phyloP scores from a whole-genome alignment of 2,797 vertebrate species.

The Acrossocheilus wenchowensis region DNA sequence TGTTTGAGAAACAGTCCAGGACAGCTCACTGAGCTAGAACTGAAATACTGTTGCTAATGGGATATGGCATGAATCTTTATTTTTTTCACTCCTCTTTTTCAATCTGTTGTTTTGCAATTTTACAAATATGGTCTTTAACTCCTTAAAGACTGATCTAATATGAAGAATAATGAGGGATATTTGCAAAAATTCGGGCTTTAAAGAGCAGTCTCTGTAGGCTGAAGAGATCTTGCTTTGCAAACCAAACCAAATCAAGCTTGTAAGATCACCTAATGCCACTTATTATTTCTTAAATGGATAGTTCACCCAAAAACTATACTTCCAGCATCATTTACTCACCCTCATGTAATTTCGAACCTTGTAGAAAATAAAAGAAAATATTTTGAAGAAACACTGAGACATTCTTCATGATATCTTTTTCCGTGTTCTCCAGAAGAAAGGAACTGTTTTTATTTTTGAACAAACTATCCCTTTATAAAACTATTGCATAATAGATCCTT shows the following conservation, averaged over 20 bases:
- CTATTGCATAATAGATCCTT: not conserved
- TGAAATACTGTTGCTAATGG: constrained; percentile 78
- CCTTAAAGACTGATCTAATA: not conserved
- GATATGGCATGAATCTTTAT: constrained; percentile 71
- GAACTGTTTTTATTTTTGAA: not conserved
- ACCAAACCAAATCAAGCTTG: not conserved
- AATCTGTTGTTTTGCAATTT: constrained; percentile 56
- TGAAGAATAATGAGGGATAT: not conserved
- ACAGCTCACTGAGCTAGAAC: constrained; percentile 81
- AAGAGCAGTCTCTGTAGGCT: not conserved
- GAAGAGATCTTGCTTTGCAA: not conserved
- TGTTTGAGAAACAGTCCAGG: constrained; percentile 77
- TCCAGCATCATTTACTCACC: not conserved
- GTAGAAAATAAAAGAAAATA: not conserved
- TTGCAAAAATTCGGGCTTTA: not conserved
- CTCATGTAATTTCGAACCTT: not conserved
- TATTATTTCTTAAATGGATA: constrained; percentile 13
- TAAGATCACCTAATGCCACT: not conserved
- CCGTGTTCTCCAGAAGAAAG: not conserved
- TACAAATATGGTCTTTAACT: constrained; percentile 6
- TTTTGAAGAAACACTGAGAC: not conserved
- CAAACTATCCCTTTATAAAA: not conserved
- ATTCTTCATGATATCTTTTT: not conserved
- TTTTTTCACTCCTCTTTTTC: constrained; percentile 62
- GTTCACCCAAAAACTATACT: not conserved